phyloP scores from a whole-genome alignment of 2,797 vertebrate genomes.

The Botia kubotai region DNA sequence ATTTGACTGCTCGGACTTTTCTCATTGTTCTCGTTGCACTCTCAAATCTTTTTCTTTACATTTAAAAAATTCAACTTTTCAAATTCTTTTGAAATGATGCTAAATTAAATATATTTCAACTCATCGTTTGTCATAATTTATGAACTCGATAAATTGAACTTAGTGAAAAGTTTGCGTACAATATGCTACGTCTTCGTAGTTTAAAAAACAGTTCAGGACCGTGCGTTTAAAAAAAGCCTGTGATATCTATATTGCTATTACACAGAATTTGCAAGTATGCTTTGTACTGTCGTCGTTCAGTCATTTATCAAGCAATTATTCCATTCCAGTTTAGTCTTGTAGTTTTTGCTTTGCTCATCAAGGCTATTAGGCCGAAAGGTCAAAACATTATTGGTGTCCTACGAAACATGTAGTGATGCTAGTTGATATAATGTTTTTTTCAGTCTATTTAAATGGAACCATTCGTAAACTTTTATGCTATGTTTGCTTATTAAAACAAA shows the following conservation, averaged over 20 bases:
- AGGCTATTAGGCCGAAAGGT: conserved; percentile 39
- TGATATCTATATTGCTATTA: not conserved
- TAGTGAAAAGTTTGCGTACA: not conserved
- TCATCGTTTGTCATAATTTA: not conserved
- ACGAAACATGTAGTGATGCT: conserved; percentile 25
- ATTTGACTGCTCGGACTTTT: conserved; percentile 21
- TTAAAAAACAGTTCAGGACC: not conserved
- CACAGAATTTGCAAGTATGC: not conserved
- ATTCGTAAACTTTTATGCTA: not conserved
- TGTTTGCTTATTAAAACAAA: conserved; percentile 35
- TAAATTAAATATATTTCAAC: not conserved
- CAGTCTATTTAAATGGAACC: conserved; percentile 1
- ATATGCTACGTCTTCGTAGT: not conserved
- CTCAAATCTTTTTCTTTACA: not conserved
- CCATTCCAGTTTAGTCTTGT: not conserved
- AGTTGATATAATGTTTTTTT: conserved; percentile 16
- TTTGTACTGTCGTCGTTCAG: not conserved
- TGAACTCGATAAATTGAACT: not conserved
- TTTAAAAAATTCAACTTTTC: not conserved
- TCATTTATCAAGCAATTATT: conserved; percentile 7
- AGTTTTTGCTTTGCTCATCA: conserved; percentile 17
- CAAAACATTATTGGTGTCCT: conserved; percentile 22
- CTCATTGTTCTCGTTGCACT: conserved; percentile 3
- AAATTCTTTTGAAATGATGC: not conserved
- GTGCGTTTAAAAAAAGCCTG: not conserved